These are phyloP conservation scores for Oceanites oceanicus DNA, from an alignment of 2,113 vertebrate species.

Conservation along the genomic window DNA sequence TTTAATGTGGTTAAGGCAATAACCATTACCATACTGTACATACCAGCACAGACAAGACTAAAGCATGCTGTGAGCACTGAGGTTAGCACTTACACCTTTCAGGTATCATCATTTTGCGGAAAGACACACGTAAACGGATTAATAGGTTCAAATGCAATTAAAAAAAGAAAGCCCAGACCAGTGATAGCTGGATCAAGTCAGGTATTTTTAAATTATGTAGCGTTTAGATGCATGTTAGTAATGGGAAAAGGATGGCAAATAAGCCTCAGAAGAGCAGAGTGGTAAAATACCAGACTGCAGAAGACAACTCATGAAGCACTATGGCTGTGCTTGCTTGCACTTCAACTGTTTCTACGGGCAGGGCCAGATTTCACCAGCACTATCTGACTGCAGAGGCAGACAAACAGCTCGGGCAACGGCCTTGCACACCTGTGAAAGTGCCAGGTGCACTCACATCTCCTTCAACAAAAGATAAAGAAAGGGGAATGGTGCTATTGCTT, in stretches of 20 bases:
- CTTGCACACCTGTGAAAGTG: accelerated
- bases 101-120: background rate
- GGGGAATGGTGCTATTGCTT: background rate
- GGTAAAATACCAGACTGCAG: background rate
- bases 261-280: background rate
- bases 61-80: background rate
- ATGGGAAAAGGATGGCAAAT: background rate
- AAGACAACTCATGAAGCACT: background rate
- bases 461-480: background rate
- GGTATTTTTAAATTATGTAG: background rate
- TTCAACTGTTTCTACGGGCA: background rate
- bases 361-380: background rate
- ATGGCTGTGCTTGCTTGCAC: background rate
- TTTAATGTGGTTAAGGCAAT: background rate
- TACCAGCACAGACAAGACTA: background rate
- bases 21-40: background rate
- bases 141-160: background rate
- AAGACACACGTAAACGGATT: background rate
- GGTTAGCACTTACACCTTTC: background rate
- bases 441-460: background rate
- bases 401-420: background rate
- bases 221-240: background rate
- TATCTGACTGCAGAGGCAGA: background rate
- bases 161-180: background rate
- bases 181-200: background rate